Conservation (phyloP, 2,888 invertebrate species). For the Microplitis manilae region DNA sequence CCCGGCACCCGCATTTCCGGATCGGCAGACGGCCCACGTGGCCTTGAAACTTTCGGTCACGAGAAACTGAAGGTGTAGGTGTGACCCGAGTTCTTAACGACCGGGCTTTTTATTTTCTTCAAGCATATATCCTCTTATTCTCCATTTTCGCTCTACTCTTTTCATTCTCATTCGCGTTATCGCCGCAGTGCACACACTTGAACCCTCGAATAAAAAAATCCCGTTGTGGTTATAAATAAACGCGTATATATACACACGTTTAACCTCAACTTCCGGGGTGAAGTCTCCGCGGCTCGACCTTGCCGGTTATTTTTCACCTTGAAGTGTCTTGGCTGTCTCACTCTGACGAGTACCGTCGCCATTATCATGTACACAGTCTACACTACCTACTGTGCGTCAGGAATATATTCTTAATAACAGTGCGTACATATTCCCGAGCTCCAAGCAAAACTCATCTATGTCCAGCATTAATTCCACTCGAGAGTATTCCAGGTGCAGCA, state of each 20-base stretch:
- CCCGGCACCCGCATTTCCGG: not conserved
- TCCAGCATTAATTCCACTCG: not conserved
- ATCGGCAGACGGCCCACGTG: slow-evolving; percentile 27
- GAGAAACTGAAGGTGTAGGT: slow-evolving; percentile 27
- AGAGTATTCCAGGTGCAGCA: slow-evolving; percentile 5
- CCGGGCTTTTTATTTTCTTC: slow-evolving; percentile 17
- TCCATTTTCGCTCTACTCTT: slow-evolving; percentile 24
- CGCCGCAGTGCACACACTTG: slow-evolving; percentile 14
- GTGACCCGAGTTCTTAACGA: slow-evolving; percentile 28
- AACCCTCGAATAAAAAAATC: slow-evolving; percentile 28
- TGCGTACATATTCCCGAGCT: no score
- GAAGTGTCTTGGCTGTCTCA: slow-evolving; percentile 4
- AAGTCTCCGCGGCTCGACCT: slow-evolving; percentile 47
- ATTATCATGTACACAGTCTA: not conserved
- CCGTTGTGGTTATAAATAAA: slow-evolving; percentile 47
- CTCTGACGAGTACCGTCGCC: not conserved
- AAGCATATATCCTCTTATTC: slow-evolving; percentile 16
- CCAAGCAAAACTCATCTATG: not conserved
- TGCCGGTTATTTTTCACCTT: slow-evolving; percentile 38
- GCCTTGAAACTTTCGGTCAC: slow-evolving; percentile 47
- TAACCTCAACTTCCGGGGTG: slow-evolving; percentile 45
- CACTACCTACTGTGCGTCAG: not conserved
- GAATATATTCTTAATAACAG: no score
- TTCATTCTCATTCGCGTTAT: slow-evolving; percentile 14
- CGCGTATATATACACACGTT: slow-evolving; percentile 34